Evolutionary conservation across 92 coral and sea anemone genomes (phyloP), one percentile per base, ranked within the genome.

Genomic region (Porites divaricata): DNA sequence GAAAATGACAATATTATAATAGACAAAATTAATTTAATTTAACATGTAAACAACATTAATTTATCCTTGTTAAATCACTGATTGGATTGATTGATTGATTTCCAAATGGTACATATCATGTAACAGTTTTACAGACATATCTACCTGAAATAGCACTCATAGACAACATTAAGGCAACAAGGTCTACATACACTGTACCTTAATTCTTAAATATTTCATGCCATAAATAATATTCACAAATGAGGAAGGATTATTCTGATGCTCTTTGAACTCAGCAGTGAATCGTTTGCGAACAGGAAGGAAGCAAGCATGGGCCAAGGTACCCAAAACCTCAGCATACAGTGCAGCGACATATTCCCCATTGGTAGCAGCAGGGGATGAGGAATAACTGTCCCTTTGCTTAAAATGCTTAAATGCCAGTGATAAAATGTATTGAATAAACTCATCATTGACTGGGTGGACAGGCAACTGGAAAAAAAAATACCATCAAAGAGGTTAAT

Each of bases 141-240:
- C 6, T 6, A 35, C 45, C 45, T 35, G 45, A 35, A 35, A 35
- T 35, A 35, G 45, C 45, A 35, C 45, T 35, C 45, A 35, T 35
- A 35, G 45, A 35, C 21, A 50, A 72, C 17, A 6, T 11, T 16
- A 52, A 74, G 11, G 2, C 48, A 9, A 4, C 15, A 21, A 49
- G 54, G 9, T 35, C 12, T 16, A 85, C 88, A 4, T 57, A n/a
- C n/a, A n/a, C n/a, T n/a, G n/a, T n/a, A 97, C 99, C 95, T 97
- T 97, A 79, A 97, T 97, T 86, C 99, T 89, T 89, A 97, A 93
- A 91, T 97, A 97, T 80, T 97, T 97, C 99, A 97, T 97, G 22
- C 99, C 99, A 91, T 93, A 97, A 90, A 97, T 97, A 82, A 97
- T 89, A 89, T 97, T 95, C 77, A 93, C 94, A 87, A 91, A 81